A percentile compares a stretch with the other conserved stretches of the same genome.
phyloP scores from a whole-genome alignment of 2,797 vertebrate species.

The Gobionotothen gibberifrons region DNA sequence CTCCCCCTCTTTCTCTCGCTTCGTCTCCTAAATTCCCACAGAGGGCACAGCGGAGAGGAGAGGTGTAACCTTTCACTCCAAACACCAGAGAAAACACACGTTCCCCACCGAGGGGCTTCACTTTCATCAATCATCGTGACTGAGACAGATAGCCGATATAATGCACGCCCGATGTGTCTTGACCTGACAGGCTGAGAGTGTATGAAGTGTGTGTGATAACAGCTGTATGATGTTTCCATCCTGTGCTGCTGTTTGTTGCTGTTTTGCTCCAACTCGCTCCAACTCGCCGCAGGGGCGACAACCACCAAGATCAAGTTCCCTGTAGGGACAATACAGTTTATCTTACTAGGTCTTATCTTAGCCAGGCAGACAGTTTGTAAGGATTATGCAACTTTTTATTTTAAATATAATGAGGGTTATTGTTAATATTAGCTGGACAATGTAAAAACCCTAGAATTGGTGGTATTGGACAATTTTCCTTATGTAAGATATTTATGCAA shows the following conservation, averaged over 20 bases:
- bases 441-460: constrained; percentile 17
- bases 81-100: constrained; percentile 66
- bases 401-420: not conserved
- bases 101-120: constrained; percentile 34
- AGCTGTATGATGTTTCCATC: constrained; percentile 24
- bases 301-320: constrained; percentile 52
- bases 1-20: constrained; percentile 53
- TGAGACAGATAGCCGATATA: constrained; percentile 29
- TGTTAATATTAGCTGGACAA: not conserved
- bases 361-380: constrained; percentile 39
- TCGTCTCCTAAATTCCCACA: constrained; percentile 59
- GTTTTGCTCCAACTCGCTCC: constrained; percentile 37
- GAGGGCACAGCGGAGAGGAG: constrained; percentile 49
- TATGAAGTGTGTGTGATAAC: constrained; percentile 20
- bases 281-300: not conserved
- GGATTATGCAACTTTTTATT: constrained; percentile 32
- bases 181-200: not conserved
- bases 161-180: constrained; percentile 1
- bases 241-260: constrained; percentile 22
- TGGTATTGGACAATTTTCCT: not conserved
- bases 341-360: constrained; percentile 46
- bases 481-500: not conserved
- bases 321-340: constrained; percentile 38
- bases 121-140: constrained; percentile 64
- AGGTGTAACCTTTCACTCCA: constrained; percentile 75